These are phyloP conservation scores for Heliocidaris tuberculata DNA, from an alignment of 35 echinoderm and acorn worm genomes.

Conservation along the genomic window DNA sequence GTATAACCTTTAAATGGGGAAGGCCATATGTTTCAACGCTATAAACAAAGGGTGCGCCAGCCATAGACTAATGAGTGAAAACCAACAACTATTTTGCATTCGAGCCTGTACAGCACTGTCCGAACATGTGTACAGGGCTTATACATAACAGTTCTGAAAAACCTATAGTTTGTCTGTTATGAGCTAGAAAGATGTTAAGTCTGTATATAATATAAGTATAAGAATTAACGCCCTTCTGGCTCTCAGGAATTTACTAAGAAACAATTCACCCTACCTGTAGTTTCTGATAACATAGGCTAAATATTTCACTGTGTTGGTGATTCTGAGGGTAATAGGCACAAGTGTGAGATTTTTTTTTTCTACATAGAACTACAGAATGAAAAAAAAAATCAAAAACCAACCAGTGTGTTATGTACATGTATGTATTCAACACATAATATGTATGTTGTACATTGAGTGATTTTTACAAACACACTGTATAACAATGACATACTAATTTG, in stretches of 20 bases:
- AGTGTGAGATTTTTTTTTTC: constrained; percentile 12
- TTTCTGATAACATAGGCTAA: background rate
- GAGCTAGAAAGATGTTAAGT: too few relatives aligned
- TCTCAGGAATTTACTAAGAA: too few relatives aligned
- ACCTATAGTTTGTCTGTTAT: background rate
- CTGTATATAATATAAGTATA: too few relatives aligned
- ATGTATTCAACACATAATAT: background rate
- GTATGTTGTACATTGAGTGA: constrained; percentile 1
- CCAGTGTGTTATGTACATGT: background rate
- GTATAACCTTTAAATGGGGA: too few relatives aligned
- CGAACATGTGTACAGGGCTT: background rate
- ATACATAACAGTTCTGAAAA: background rate
- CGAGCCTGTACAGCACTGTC: background rate
- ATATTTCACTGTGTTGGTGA: background rate
- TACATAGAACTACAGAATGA: background rate
- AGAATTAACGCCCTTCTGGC: too few relatives aligned
- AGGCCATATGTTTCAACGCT: too few relatives aligned
- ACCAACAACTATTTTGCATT: too few relatives aligned
- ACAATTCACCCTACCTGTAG: background rate
- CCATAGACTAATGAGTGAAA: too few relatives aligned
- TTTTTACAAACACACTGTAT: constrained; percentile 12
- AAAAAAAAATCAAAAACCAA: background rate
- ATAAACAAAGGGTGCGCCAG: too few relatives aligned
- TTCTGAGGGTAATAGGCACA: background rate
- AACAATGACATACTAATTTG: background rate